Percentiles rank a stretch among this genome's conserved stretches.
Conservation (phyloP, 2,888 invertebrate species). For the Leucozona laternaria region DNA sequence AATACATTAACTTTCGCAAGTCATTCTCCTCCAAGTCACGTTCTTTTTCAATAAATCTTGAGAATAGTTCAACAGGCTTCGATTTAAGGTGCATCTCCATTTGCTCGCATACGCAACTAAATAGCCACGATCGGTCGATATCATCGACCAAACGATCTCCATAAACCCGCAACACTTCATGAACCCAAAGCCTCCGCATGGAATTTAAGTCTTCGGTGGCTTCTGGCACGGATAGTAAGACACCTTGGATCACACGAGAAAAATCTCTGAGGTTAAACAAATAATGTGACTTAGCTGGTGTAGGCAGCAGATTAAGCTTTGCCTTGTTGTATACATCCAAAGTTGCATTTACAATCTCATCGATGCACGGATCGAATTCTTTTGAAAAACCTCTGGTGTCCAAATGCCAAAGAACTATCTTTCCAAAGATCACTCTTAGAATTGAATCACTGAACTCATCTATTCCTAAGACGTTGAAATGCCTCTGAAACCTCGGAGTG, state of each 20-base stretch:
- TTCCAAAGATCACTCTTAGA: conserved; percentile 92
- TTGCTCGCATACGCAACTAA: conserved; percentile 87
- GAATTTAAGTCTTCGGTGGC: conserved; percentile 93
- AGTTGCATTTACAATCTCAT: conserved; percentile 94
- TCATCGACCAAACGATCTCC: conserved; percentile 95
- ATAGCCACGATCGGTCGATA: conserved; percentile 92
- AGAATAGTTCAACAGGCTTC: conserved; percentile 89
- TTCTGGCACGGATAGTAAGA: conserved; percentile 95
- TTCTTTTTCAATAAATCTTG: conserved; percentile 85
- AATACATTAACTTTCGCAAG: conserved; percentile 94
- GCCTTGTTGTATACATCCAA: conserved; percentile 94
- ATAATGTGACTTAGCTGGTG: conserved; percentile 97
- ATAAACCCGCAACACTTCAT: conserved; percentile 96
- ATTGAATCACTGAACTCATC: conserved; percentile 95
- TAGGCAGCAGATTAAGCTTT: conserved; percentile 92
- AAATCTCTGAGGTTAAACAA: conserved; percentile 97
- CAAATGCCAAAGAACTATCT: conserved; percentile 97
- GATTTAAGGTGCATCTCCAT: conserved; percentile 86
- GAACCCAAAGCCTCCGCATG: conserved; percentile 97
- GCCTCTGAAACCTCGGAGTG: conserved; percentile 93
- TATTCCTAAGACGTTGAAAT: conserved; percentile 93
- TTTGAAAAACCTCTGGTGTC: conserved; percentile 97
- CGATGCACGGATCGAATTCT: conserved; percentile 96
- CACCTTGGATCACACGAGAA: conserved; percentile 96
- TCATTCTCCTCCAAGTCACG: conserved; percentile 89